Percentiles rank a stretch among this genome's conserved stretches.
Evolutionary conservation across 2,113 vertebrate species (phyloP).

Genomic region (Syngnathus scovelli): DNA sequence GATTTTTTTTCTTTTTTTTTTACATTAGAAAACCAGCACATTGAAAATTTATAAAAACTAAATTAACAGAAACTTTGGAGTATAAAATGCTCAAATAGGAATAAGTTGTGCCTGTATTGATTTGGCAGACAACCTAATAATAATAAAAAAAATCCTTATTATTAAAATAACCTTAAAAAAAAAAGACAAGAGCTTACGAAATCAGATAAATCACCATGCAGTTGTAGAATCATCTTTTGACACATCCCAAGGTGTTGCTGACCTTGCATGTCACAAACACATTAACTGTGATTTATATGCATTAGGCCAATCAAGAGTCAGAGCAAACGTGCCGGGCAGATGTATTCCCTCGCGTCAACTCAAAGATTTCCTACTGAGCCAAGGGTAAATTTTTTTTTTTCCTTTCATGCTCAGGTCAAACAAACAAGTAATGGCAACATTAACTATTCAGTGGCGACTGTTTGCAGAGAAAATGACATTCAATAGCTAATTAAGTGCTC

Average conservation of each 20-base stretch:
- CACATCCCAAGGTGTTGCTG: conserved; percentile 35
- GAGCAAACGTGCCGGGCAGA: conserved; percentile 30
- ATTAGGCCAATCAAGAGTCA: conserved; percentile 40
- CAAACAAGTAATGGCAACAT: conserved; percentile 64
- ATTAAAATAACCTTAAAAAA: too few relatives aligned
- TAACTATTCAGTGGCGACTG: conserved; percentile 65
- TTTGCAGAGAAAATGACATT: conserved; percentile 64
- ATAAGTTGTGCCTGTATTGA: not conserved
- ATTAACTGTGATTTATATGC: conserved; percentile 47
- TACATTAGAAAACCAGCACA: too few relatives aligned
- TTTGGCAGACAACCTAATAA: not conserved
- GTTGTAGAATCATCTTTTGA: not conserved
- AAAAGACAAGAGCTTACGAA: not conserved
- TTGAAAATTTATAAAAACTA: too few relatives aligned
- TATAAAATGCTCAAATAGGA: not conserved
- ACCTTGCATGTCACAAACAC: conserved; percentile 39
- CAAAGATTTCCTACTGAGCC: conserved; percentile 49
- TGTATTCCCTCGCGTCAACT: conserved; percentile 50
- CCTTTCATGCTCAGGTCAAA: conserved; percentile 60
- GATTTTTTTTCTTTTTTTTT: too few relatives aligned
- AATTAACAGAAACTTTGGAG: too few relatives aligned
- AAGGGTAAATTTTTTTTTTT: not conserved
- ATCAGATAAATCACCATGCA: not conserved
- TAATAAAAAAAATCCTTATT: too few relatives aligned
- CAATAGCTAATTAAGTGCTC: conserved; percentile 47